These are phyloP conservation scores for Hippoglossus hippoglossus DNA, from an alignment of 2,797 vertebrate species.

Conservation along the genomic window DNA sequence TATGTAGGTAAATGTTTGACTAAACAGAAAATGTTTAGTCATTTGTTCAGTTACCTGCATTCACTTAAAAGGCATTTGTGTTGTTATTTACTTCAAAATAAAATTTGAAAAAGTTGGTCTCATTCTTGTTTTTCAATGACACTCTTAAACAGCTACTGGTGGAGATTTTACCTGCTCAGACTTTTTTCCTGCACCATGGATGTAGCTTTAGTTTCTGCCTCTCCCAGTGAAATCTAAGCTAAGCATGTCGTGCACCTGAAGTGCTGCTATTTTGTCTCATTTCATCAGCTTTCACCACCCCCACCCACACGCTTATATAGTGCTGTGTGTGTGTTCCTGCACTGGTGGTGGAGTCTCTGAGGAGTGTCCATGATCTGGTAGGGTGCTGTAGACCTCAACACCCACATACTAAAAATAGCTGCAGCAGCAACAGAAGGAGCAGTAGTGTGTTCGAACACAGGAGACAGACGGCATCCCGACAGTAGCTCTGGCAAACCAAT, in stretches of 20 bases:
- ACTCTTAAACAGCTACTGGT: background rate
- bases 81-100: too few species aligned
- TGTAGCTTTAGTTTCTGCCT: background rate
- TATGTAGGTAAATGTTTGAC: too few species aligned
- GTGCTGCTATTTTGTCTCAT: conserved; percentile 13
- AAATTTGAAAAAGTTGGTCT: too few species aligned
- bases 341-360: conserved; percentile 36
- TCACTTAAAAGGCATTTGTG: too few species aligned
- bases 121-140: background rate
- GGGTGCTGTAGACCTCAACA: conserved; percentile 61
- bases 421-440: conserved; percentile 28
- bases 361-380: conserved; percentile 48
- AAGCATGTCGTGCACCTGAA: background rate
- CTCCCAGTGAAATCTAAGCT: background rate
- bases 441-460: conserved; percentile 29
- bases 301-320: conserved; percentile 1
- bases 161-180: too few species aligned
- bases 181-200: background rate
- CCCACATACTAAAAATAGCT: conserved; percentile 67
- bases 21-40: too few species aligned
- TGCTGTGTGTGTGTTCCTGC: conserved; percentile 20
- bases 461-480: conserved; percentile 19
- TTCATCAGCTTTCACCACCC: conserved; percentile 21
- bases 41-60: too few species aligned
- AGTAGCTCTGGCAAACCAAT: conserved; percentile 24